Evolutionary conservation across 2,888 invertebrate genomes (phyloP), one percentile per base, ranked within the genome.

Genomic region (Zygothrica quintamaculata): DNA sequence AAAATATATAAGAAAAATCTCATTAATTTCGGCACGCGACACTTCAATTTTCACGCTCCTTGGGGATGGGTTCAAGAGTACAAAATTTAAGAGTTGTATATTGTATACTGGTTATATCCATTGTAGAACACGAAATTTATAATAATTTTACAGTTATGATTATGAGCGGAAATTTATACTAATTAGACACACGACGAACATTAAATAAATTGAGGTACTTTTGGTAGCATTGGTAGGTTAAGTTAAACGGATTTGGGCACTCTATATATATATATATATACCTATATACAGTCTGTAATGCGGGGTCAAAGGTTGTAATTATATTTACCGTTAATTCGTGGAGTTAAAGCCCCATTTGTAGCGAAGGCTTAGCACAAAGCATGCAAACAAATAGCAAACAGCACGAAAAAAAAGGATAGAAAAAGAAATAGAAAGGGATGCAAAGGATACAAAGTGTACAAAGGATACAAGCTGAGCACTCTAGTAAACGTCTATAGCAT

Each of bases 131-230:
- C 43, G 39, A 67, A 68, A 80, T 84, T 72, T 68, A 68, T 80
- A 84, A 80, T 75, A 79, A 79, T 84, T 75, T 69, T 55, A 77
- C 72, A 60, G 58, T 79, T 80, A 84, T 68, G 80, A 66, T 74
- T 84, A 80, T 75, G 80, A 70, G 65, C 53, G 46, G 69, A 72
- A 80, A 70, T 84, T 80, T 80, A 52, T 69, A 66, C 72, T 80
- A 84, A 80, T 80, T 77, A 68, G 69, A 58, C 61, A 68, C 65
- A 78, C 62, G 65, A 70, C 56, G 58, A 51, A 58, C 62, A 42
- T 74, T 65, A 46, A 36, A 37, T 55, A 60, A 66, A 72, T 74
- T 77, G 34, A 57, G 56, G 51, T 52, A 22, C n/a, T n/a, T n/a
- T n/a, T n/a, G n/a, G 18, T 29, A 26, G 34, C 36, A n/a, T n/a